Percentiles rank a stretch among this genome's conserved stretches.
Evolutionary conservation across 2,797 vertebrate species (phyloP).

Genomic region (Schizothorax lantsangensis): DNA sequence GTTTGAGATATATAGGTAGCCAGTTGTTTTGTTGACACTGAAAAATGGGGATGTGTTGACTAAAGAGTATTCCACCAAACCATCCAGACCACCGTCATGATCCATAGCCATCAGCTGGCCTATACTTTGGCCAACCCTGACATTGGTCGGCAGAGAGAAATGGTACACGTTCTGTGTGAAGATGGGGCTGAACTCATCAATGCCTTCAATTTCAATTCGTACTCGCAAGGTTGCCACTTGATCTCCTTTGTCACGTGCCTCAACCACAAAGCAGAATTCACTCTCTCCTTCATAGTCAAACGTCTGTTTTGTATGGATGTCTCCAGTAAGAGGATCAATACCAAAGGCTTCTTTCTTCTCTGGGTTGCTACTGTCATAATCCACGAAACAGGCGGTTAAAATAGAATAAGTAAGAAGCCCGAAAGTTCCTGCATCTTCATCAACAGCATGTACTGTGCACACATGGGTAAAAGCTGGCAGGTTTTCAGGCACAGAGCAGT

Average conservation of each 20-base stretch:
- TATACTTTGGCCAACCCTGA: slow-evolving; percentile 76
- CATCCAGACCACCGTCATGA: slow-evolving; percentile 86
- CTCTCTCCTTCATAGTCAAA: slow-evolving; percentile 89
- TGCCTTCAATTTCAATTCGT: slow-evolving; percentile 85
- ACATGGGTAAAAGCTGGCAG: slow-evolving; percentile 82
- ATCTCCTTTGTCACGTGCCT: slow-evolving; percentile 89
- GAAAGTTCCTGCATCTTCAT: slow-evolving; percentile 87
- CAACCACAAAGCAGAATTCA: slow-evolving; percentile 86
- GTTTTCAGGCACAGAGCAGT: slow-evolving; percentile 86
- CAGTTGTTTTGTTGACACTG: slow-evolving; percentile 85
- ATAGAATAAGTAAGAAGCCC: slow-evolving; percentile 89
- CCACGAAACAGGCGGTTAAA: slow-evolving; percentile 82
- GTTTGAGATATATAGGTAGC: slow-evolving; percentile 81
- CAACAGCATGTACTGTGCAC: slow-evolving; percentile 85
- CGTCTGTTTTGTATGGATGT: slow-evolving; percentile 83
- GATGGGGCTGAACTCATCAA: slow-evolving; percentile 91
- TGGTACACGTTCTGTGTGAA: slow-evolving; percentile 88
- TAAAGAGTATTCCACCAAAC: slow-evolving; percentile 88
- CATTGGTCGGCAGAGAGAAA: slow-evolving; percentile 82
- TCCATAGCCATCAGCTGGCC: slow-evolving; percentile 90
- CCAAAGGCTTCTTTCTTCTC: slow-evolving; percentile 83
- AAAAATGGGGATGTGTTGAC: slow-evolving; percentile 82
- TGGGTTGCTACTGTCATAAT: slow-evolving; percentile 72
- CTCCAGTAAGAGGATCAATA: slow-evolving; percentile 86
- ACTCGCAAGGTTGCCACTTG: slow-evolving; percentile 80